Conservation (phyloP, 2,797 vertebrate genomes). For the Phyllotis vaccarum region DNA sequence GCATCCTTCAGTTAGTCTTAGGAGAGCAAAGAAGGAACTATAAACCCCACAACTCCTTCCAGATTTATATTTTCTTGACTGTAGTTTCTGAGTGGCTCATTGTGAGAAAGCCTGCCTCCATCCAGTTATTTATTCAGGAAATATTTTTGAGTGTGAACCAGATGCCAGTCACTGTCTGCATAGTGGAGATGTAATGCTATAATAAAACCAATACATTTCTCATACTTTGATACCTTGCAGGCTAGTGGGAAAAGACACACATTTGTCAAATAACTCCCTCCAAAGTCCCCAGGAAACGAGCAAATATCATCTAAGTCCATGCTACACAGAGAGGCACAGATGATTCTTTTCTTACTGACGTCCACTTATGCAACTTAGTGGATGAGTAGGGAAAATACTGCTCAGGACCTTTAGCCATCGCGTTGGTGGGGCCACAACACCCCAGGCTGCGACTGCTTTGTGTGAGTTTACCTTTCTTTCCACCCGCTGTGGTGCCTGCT, state of each 20-base stretch:
- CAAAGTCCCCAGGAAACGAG: background rate
- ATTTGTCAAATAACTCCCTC: background rate
- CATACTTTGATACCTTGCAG: background rate
- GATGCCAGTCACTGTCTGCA: background rate
- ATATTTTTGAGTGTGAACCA: background rate
- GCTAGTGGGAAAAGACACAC: background rate
- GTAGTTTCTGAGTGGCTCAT: background rate
- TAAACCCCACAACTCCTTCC: background rate
- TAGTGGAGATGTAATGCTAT: background rate
- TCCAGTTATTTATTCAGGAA: slow-evolving; percentile 48
- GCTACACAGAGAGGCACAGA: background rate
- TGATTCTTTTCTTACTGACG: background rate
- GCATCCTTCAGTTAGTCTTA: background rate
- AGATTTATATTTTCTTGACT: background rate
- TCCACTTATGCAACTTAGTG: background rate
- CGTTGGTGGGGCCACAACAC: background rate
- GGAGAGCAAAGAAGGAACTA: background rate
- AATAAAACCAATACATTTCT: background rate
- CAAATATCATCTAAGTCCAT: background rate
- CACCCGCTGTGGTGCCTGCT: slow-evolving; percentile 20
- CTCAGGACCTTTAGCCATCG: background rate
- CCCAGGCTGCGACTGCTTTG: background rate
- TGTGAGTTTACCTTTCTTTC: slow-evolving; percentile 53
- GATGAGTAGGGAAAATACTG: background rate
- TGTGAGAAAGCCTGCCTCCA: background rate